Base-by-base conservation (phyloP, 2,888 invertebrate genomes). In the Dexiosoma caninum region DNA sequence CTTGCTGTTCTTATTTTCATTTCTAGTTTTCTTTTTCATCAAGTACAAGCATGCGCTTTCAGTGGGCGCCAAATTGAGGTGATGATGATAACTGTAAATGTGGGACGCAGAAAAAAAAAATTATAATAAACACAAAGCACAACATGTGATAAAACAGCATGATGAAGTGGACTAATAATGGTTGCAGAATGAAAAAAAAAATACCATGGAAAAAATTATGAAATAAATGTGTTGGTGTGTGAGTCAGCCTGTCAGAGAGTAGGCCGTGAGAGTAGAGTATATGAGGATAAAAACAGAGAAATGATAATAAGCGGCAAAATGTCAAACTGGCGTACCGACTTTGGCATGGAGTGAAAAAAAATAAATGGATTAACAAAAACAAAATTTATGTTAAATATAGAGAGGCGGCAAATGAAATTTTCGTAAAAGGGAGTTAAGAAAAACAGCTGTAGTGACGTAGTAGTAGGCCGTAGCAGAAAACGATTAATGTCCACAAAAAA, bases 281-380 rank as follows among this genome's bases (percentile, higher is more conserved):
- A 86, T 85, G 85, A 85, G 86, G 87, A 88, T 85, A 88, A 88
- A 88, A 88, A 88, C 88, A 88, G 86, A 88, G 88, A 88, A 88
- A 86, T 84, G 84, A 84, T 87, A 86, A 88, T 87, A 88, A 88
- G 84, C 83, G 83, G 82, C 78, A 78, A 84, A 84, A 83, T 84
- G 84, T 81, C 83, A 84, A 83, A 84, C 70, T 82, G 83, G 80
- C 85, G 78, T 84, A 85, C 84, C 21, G 23, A 23, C 8, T 37
- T 72, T 62, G 42, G 40, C 37, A 21, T 57, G 30, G 37, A 37
- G 55, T 40, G 60, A n/a, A 6, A 14, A 35, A 19, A 16, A 27
- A 37, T 27, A 44, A 35, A 42, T 46, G 35, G 9, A n/a, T 64
- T 14, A 70, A 40, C 5, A 35, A 46, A 37, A 53, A 57, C 51